Evolutionary conservation across 2,113 vertebrate species (phyloP).

Genomic region (Blennius ocellaris): DNA sequence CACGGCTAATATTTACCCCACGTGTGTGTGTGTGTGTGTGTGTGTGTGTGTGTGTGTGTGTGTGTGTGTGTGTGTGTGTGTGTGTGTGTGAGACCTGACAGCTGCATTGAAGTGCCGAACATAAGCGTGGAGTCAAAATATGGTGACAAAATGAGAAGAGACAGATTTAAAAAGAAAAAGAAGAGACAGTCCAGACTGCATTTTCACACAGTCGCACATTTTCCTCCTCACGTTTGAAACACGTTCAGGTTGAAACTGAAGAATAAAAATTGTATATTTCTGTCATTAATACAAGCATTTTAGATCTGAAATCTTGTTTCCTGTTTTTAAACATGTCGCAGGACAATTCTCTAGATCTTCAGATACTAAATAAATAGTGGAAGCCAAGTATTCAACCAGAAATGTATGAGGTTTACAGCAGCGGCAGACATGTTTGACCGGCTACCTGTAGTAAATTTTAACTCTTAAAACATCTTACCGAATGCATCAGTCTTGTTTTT

Average conservation of each 20-base stretch:
- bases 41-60: conserved; percentile 23
- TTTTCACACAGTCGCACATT: not conserved
- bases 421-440: too few species aligned
- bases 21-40: conserved; percentile 39
- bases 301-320: not conserved
- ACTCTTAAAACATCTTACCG: too few species aligned
- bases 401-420: too few species aligned
- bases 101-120: conserved; percentile 24
- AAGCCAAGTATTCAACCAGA: too few species aligned
- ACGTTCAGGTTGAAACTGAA: not conserved
- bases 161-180: conserved; percentile 1
- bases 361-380: too few species aligned
- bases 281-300: not conserved
- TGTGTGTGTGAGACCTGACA: conserved; percentile 26
- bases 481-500: too few species aligned
- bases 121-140: conserved; percentile 66
- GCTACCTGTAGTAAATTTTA: too few species aligned
- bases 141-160: conserved; percentile 44
- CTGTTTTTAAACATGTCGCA: too few species aligned
- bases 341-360: too few species aligned
- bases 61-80: conserved; percentile 22
- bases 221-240: not conserved
- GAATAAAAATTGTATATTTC: not conserved
- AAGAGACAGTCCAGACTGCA: conserved; percentile 2
- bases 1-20: conserved; percentile 70